Percentiles rank a stretch among this genome's conserved stretches.
phyloP scores from a whole-genome alignment of 2,113 vertebrate genomes.

The Tetrao urogallus region DNA sequence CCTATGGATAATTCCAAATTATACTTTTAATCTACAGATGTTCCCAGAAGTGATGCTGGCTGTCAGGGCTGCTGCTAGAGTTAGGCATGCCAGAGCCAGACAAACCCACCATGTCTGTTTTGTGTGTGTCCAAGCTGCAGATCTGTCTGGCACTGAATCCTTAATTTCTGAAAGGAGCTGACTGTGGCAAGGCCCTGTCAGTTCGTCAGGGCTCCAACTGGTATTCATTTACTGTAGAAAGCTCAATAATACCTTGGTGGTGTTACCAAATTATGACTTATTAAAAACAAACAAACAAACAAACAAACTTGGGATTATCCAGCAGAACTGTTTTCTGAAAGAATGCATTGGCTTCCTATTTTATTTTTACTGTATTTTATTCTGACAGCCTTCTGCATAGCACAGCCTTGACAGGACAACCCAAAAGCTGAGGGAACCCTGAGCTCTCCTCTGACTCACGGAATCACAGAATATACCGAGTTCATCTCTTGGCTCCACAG shows the following conservation, averaged over 20 bases:
- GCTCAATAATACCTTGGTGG: not conserved
- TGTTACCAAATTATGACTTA: not conserved
- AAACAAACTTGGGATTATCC: not conserved
- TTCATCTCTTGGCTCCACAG: no score
- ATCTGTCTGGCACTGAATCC: not conserved
- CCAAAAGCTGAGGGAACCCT: accelerated
- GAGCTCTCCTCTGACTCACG: accelerated
- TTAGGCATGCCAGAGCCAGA: not conserved
- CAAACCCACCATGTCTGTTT: not conserved
- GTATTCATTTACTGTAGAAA: not conserved
- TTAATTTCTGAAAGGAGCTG: not conserved
- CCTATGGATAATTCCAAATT: not conserved
- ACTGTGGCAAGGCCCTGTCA: not conserved
- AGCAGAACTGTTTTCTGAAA: not conserved
- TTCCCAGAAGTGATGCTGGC: not conserved
- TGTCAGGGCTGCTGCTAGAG: not conserved
- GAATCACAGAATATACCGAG: no score
- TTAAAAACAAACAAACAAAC: not conserved
- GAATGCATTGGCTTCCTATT: not conserved
- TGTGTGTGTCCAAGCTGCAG: not conserved
- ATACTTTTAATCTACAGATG: not conserved
- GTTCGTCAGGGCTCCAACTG: not conserved
- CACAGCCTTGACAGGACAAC: not conserved
- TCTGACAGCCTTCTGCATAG: not conserved
- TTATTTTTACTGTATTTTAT: not conserved